These are phyloP conservation scores for Rhamphomyia laevipes DNA, from an alignment of 2,888 invertebrate species.

Conservation along the genomic window DNA sequence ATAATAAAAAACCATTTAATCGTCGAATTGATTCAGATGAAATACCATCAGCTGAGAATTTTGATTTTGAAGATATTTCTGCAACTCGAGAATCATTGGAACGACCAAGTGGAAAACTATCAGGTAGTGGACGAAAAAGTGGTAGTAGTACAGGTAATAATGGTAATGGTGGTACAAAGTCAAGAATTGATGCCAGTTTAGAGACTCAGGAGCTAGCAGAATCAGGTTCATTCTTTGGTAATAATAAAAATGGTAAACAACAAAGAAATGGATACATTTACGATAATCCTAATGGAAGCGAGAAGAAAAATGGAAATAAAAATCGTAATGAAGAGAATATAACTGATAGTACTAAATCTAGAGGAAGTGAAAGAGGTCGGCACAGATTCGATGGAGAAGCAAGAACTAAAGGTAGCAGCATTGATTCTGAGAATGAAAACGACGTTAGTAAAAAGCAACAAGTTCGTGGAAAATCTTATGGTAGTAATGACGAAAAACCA, in stretches of 20 bases:
- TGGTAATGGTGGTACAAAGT: background rate
- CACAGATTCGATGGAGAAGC: too few species aligned
- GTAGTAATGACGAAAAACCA: background rate
- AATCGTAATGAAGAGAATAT: background rate
- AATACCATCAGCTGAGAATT: constrained; percentile 29
- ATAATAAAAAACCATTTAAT: constrained; percentile 16
- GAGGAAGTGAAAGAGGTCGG: background rate
- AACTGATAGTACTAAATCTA: background rate
- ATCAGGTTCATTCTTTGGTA: constrained; percentile 51
- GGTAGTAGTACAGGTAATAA: background rate
- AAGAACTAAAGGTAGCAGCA: background rate
- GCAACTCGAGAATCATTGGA: constrained; percentile 17
- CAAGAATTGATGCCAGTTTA: constrained; percentile 14
- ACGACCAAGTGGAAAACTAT: background rate
- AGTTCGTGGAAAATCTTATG: constrained; percentile 4
- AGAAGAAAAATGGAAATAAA: constrained; percentile 4
- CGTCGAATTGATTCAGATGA: constrained; percentile 34
- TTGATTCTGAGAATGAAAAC: constrained; percentile 5
- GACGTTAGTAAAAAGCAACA: constrained; percentile 3
- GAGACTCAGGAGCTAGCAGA: constrained; percentile 63
- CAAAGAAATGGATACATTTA: constrained; percentile 24
- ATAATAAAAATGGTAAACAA: constrained; percentile 30
- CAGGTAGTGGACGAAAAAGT: constrained; percentile 12
- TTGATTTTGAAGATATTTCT: constrained; percentile 36
- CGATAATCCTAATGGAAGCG: constrained; percentile 14